These are phyloP conservation scores for Tenthredo mesomela DNA, from an alignment of 2,888 invertebrate genomes.

Conservation along the genomic window DNA sequence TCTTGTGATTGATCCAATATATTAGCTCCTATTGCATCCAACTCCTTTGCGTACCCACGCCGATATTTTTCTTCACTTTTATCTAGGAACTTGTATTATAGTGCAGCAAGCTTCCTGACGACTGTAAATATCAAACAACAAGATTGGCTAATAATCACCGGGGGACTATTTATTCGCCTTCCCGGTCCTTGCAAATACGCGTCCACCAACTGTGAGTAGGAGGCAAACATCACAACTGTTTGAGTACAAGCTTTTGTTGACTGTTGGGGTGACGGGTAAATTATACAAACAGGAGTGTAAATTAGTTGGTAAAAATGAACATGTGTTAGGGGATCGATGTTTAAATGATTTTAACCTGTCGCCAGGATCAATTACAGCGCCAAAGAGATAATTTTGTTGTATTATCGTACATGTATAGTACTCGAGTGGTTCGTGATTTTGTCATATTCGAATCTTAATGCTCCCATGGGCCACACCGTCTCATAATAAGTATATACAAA, in stretches of 20 bases:
- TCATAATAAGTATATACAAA: too few relatives aligned
- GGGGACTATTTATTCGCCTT: conserved; percentile 42
- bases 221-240: conserved; percentile 39
- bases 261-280: not conserved
- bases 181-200: conserved; percentile 25
- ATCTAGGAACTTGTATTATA: not conserved
- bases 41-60: not conserved
- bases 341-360: not conserved
- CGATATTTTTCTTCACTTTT: not conserved
- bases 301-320: not conserved
- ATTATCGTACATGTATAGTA: not conserved
- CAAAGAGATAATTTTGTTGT: not conserved
- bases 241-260: conserved; percentile 16
- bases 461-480: too few relatives aligned
- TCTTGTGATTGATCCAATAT: too few relatives aligned
- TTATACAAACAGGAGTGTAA: not conserved
- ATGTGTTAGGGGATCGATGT: not conserved
- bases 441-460: too few relatives aligned
- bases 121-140: conserved; percentile 27
- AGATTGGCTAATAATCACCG: conserved; percentile 46
- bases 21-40: too few relatives aligned
- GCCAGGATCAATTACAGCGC: not conserved
- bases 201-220: conserved; percentile 29
- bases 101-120: not conserved
- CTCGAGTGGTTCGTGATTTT: too few relatives aligned